Evolutionary conservation across 2,797 vertebrate species (phyloP).

Genomic region (Pipistrellus nathusii): DNA sequence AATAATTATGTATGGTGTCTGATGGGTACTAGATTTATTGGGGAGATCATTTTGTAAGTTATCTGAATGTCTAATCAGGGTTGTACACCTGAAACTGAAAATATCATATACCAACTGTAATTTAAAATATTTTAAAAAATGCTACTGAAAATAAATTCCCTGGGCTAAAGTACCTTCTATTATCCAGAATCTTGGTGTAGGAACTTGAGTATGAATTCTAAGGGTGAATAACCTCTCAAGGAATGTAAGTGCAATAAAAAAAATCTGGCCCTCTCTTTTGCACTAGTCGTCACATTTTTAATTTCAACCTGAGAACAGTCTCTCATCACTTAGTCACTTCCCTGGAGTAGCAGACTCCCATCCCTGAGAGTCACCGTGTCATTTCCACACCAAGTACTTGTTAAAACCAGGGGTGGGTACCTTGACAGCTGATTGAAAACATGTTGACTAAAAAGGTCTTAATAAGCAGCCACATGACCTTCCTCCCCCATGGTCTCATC

Average conservation of each 20-base stretch:
- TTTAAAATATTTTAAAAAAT: not conserved
- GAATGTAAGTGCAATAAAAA: not conserved
- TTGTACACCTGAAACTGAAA: not conserved
- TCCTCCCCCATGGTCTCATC: slow-evolving; percentile 71
- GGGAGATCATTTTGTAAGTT: not conserved
- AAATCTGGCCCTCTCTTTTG: not conserved
- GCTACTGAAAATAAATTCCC: not conserved
- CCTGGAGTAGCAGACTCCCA: slow-evolving; percentile 61
- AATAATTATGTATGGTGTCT: not conserved
- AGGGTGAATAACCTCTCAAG: not conserved
- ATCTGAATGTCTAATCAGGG: not conserved
- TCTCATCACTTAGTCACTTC: slow-evolving; percentile 46
- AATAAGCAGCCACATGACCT: slow-evolving; percentile 74
- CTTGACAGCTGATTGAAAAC: slow-evolving; percentile 78
- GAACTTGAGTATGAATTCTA: slow-evolving; percentile 12
- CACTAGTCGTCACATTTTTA: not conserved
- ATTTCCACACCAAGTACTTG: slow-evolving; percentile 69
- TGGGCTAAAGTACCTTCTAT: not conserved
- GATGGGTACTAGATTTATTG: not conserved
- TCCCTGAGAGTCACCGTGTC: not conserved
- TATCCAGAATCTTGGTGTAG: not conserved
- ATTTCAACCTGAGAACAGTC: not conserved
- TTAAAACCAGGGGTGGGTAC: slow-evolving; percentile 57
- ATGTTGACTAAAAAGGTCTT: slow-evolving; percentile 68
- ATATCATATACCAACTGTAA: not conserved